These are phyloP conservation scores for Knipowitschia caucasica DNA, from an alignment of 2,797 vertebrate species.

Conservation along the genomic window DNA sequence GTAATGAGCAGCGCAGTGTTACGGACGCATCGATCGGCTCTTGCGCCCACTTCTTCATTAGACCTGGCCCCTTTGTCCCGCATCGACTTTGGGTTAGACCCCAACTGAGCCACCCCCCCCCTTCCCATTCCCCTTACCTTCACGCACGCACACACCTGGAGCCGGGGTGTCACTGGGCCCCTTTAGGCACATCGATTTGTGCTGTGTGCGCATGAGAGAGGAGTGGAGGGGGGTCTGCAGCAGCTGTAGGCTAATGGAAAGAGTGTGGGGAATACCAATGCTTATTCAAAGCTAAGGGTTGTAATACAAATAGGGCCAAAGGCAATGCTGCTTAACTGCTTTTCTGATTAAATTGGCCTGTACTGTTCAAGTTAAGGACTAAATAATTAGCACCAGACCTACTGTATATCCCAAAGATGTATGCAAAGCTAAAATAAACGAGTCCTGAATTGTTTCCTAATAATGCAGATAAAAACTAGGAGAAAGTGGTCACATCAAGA, in stretches of 20 bases:
- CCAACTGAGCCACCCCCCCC: conserved; percentile 11
- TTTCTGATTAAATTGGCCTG: neutral
- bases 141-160: neutral
- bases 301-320: neutral
- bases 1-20: conserved; percentile 57
- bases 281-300: conserved; percentile 21
- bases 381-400: too few species aligned
- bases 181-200: conserved; percentile 51
- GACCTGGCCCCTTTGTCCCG: conserved; percentile 32
- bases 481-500: too few species aligned
- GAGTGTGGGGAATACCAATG: conserved; percentile 37
- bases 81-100: conserved; percentile 45
- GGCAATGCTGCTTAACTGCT: neutral
- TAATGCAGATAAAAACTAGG: too few species aligned
- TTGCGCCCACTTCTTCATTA: conserved; percentile 65
- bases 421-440: too few species aligned
- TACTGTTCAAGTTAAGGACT: neutral
- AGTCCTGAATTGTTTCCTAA: too few species aligned
- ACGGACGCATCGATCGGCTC: conserved; percentile 46
- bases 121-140: neutral
- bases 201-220: conserved; percentile 7
- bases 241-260: conserved; percentile 21
- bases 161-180: conserved; percentile 44
- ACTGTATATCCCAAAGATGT: too few species aligned
- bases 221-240: conserved; percentile 8